Conservation (phyloP, 2,113 vertebrate species). For the Vanacampus margaritifer region DNA sequence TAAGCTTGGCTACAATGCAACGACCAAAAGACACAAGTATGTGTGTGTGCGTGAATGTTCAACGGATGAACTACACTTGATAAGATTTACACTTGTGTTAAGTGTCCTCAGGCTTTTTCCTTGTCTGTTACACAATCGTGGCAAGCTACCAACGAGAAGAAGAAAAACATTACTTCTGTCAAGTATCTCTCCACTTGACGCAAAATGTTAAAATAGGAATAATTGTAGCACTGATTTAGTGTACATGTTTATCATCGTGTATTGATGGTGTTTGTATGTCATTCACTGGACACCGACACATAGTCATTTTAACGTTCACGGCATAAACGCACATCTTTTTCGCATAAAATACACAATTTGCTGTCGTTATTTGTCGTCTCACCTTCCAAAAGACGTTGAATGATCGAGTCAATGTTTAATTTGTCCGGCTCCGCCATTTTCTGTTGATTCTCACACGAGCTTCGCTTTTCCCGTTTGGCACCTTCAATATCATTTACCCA, state of each 20-base stretch:
- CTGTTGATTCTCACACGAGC: constrained; percentile 63
- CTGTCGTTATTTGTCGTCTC: constrained; percentile 21
- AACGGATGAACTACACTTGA: constrained; percentile 1
- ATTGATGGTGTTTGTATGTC: neutral
- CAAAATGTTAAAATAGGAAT: neutral
- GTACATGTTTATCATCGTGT: neutral
- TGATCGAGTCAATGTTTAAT: constrained; percentile 96
- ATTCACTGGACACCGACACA: neutral
- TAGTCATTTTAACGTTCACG: no score
- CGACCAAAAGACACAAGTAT: neutral
- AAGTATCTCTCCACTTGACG: neutral
- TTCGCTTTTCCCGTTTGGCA: constrained; percentile 31
- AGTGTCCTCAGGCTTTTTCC: constrained; percentile 14
- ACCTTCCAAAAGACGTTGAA: constrained; percentile 94
- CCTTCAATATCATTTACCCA: constrained; percentile 33
- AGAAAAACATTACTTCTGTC: neutral
- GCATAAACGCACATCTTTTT: neutral
- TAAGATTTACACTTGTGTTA: constrained; percentile 35
- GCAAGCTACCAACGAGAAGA: constrained; percentile 3
- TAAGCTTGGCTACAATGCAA: no score
- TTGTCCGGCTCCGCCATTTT: constrained; percentile 86
- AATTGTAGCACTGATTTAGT: neutral
- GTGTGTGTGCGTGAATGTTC: neutral
- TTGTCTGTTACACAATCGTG: constrained; percentile 41
- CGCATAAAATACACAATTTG: neutral